Evolutionary conservation across 2,113 vertebrate genomes (phyloP), one percentile per base, ranked within the genome.

Genomic region (Mola mola): DNA sequence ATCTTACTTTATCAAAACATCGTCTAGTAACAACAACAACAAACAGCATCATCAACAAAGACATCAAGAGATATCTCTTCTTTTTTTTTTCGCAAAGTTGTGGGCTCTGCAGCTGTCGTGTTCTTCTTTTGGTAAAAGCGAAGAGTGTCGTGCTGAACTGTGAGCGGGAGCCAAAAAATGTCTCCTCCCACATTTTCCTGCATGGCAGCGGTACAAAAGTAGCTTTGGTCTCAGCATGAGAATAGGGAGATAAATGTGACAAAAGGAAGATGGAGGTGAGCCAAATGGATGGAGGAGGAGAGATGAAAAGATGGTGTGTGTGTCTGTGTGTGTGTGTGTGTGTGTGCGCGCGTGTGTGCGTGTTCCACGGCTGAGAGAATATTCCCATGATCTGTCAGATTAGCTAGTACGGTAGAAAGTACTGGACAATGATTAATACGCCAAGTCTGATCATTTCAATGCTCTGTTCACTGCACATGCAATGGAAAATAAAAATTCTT

Each of bases 191-290:
- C 38, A 72, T 77, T 60, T 56, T 51, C 66, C 66, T 49, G 33
- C 66, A 40, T 83, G 81, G 75, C 81, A 72, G 28, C 15, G 34
- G 40, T 37, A 64, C 66, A 79, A 70, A 46, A 59, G 51, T 64
- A 59, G 61, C 84, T 74, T 66, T 72, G 49, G 47, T 67, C 13
- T 1, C 58, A 77, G 73, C 55, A 64, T 78, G 79, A 70, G 73
- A 65, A 70, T 40, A 37, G 43, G 15, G 49, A 58, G 73, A 72
- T 75, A 60, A 59, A 75, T 40, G 42, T 50, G 51, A 81, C 75
- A 79, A 80, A 79, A 59, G 66, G 41, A 64, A 58, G 75, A 78
- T 75, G 78, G 81, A 79, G 37, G 25, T 0, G 26, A 78, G 73
- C 84, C 75, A 87, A 77, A 37, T 56, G 38, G 52, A 61, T 43